Evolutionary conservation across 2,113 vertebrate species (phyloP).

Genomic region (Pteropus alecto): DNA sequence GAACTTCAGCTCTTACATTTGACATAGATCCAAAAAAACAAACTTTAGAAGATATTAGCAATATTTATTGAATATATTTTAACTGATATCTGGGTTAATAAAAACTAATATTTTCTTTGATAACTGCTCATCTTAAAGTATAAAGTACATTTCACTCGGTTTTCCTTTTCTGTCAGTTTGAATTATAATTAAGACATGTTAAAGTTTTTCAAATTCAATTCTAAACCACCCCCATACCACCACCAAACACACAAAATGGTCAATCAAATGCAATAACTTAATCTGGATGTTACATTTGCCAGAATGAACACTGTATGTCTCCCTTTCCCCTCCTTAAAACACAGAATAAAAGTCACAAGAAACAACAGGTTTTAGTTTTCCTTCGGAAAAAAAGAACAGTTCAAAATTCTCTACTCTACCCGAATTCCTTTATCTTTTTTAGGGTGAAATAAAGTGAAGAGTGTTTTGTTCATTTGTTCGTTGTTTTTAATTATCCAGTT

Average conservation of each 20-base stretch:
- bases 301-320: not conserved
- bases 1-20: not conserved
- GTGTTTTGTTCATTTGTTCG: not conserved
- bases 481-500: not conserved
- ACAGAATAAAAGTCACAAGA: constrained; percentile 15
- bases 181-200: not conserved
- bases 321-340: not conserved
- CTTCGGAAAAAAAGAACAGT: not conserved
- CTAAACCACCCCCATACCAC: not conserved
- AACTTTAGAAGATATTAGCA: not conserved
- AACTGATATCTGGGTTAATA: not conserved
- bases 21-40: not conserved
- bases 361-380: not conserved
- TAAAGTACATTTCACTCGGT: not conserved
- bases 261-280: not conserved
- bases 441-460: not conserved
- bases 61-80: constrained; percentile 46
- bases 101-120: constrained; percentile 11
- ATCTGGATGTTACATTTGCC: not conserved
- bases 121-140: not conserved
- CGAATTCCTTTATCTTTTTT: constrained; percentile 14
- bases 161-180: not conserved
- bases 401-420: not conserved
- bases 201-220: not conserved
- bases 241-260: not conserved